Base-by-base conservation (phyloP, 2,888 invertebrate genomes). In the Lycophotia porphyrea region DNA sequence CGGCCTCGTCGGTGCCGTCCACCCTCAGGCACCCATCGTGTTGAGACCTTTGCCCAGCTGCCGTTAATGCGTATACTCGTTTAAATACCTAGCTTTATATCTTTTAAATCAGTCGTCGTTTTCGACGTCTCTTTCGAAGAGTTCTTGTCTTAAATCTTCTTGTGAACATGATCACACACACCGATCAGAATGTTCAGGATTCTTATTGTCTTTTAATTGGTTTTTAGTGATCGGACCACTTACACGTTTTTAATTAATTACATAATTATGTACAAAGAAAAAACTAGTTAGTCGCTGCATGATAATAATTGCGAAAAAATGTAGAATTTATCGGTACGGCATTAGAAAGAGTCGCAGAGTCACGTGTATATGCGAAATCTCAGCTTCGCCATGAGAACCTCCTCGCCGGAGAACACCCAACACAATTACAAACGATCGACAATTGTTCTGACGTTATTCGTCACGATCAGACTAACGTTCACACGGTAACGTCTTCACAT, bases 381-480 rank as follows among this genome's bases (percentile, higher is more conserved):
- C 79, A 71, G 74, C 88, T 87, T 88, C 84, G 83, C 85, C 93
- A 93, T 94, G 94, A 93, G 94, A 94, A 94, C 91, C 85, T 75
- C 88, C 83, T 80, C 82, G 68, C 65, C 73, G 65, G 60, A 74
- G 74, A 73, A 85, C 85, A 88, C 85, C 86, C 89, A 89, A 85
- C 87, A 86, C 88, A 90, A 91, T 89, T 88, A 88, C 90, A 89
- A 84, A 85, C 91, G 90, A 92, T 93, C 92, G 93, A 92, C 94
- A 94, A 93, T 93, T 92, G 93, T 90, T 89, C 88, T 93, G 93
- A 92, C 94, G 92, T 91, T 91, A 91, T 91, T 91, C 91, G 90
- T 93, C 94, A 94, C 94, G 94, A 93, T 93, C 90, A 90, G 88
- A 87, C 86, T 85, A 81, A 88, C 88, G 91, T 95, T 95, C 95